A percentile compares a stretch with the other conserved stretches of the same genome.
These are phyloP conservation scores for Synanceia verrucosa DNA, from an alignment of 2,797 vertebrate genomes.

Conservation along the genomic window DNA sequence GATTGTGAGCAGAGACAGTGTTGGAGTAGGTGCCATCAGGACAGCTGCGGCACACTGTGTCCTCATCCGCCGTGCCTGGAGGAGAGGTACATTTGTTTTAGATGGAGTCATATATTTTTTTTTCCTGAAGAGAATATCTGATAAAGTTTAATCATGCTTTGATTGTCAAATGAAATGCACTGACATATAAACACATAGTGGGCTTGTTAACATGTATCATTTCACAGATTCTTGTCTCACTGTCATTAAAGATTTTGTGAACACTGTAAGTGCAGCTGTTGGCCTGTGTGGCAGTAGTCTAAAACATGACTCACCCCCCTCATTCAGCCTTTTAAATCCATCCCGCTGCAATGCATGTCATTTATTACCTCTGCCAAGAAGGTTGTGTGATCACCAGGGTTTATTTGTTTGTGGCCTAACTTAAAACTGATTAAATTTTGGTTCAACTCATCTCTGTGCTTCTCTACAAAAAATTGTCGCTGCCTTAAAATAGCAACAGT, in stretches of 20 bases:
- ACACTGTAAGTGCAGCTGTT: no score
- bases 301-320: not conserved
- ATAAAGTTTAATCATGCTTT: not conserved
- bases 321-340: not conserved
- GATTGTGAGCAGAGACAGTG: not conserved
- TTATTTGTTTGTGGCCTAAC: no score
- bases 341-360: not conserved
- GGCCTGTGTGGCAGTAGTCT: not conserved
- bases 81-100: not conserved
- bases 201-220: not conserved
- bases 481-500: rapidly evolving
- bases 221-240: not conserved
- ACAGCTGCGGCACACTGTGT: conserved; percentile 66
- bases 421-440: no score
- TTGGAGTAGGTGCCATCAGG: conserved; percentile 44
- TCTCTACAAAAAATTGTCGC: no score
- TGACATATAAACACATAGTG: no score
- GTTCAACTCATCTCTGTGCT: not conserved
- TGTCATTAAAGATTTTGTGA: not conserved
- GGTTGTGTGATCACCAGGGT: no score
- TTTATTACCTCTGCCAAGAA: no score
- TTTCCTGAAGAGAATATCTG: not conserved
- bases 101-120: not conserved
- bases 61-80: conserved; percentile 51
- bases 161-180: not conserved